Evolutionary conservation across 2,888 invertebrate species (phyloP), one percentile per base, ranked within the genome.

Genomic region (Andrena minutula): DNA sequence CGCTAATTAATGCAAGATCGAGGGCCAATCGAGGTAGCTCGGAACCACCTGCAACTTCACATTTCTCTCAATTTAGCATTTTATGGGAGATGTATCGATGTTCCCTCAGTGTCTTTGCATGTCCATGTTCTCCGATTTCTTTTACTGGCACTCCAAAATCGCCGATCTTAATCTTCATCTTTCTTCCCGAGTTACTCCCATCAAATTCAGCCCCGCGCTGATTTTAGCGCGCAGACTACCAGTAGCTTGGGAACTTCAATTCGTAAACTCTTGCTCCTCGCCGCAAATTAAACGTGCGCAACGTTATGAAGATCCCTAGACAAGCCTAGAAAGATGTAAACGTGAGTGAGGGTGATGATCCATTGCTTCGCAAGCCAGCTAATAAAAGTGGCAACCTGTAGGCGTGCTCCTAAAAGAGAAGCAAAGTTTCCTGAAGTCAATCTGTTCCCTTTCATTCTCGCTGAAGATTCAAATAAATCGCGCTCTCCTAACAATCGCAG

Each of bases 171-270:
- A 32, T n/a, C 1, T 20, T 4, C 10, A 7, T 61, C 10, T 6
- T 51, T 60, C 23, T 61, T 23, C 32, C 20, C 23, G 20, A 8
- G n/a, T n/a, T 41, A 68, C 35, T 56, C 32, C 12, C 16, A 58
- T 58, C 41, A 47, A 47, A 58, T 10, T 16, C 5, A 47, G 7
- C 71, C 78, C 78, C 65, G 60, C 68, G 85, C 26, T 64, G 58
- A 61, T 63, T 53, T 30, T 28, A 20, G 28, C 20, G 85, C 70
- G 76, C 77, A 53, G 79, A 69, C 70, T 64, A 56, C 35, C 20
- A 26, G 53, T 26, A 60, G 35, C 49, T 32, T 51, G 75, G 49
- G 87, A 86, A 77, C 85, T 87, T 88, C 87, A 88, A 88, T 86
- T 83, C 76, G 69, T 65, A 28, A 41, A 58, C 53, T 72, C 23